A percentile compares a stretch with the other conserved stretches of the same genome.
Conservation (phyloP, 2,888 invertebrate species). For the Crematogaster levior region DNA sequence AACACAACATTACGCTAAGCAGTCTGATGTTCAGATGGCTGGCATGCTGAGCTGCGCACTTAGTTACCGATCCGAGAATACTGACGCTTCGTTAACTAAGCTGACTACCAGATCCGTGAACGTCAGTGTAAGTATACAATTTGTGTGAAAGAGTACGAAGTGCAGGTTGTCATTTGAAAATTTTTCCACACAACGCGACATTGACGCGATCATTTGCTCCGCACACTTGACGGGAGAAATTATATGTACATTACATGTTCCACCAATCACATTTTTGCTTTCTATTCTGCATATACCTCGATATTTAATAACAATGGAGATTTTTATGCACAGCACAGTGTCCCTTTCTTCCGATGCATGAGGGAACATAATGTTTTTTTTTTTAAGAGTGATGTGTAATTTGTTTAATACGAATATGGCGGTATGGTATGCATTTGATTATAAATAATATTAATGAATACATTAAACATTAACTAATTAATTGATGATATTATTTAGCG, state of each 20-base stretch:
- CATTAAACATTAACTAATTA: slow-evolving; percentile 46
- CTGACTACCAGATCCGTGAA: slow-evolving; percentile 87
- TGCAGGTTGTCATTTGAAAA: slow-evolving; percentile 9
- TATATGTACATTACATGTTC: neutral
- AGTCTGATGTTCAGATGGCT: slow-evolving; percentile 96
- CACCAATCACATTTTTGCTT: slow-evolving; percentile 56
- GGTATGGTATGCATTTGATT: slow-evolving; percentile 58
- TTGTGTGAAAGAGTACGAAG: slow-evolving; percentile 10
- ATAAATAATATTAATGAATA: neutral
- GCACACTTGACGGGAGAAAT: slow-evolving; percentile 42
- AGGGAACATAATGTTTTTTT: slow-evolving; percentile 51
- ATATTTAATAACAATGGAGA: slow-evolving; percentile 13
- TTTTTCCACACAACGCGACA: slow-evolving; percentile 45
- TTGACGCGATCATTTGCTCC: slow-evolving; percentile 25
- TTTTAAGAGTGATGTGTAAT: slow-evolving; percentile 7
- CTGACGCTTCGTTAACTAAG: slow-evolving; percentile 84
- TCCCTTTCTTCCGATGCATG: slow-evolving; percentile 66
- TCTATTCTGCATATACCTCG: slow-evolving; percentile 41
- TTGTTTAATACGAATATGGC: slow-evolving; percentile 49
- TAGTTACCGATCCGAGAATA: slow-evolving; percentile 89
- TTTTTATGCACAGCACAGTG: slow-evolving; percentile 56
- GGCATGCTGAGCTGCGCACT: slow-evolving; percentile 97
- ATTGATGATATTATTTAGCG: neutral
- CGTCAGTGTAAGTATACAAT: slow-evolving; percentile 85
- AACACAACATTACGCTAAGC: slow-evolving; percentile 92